These are phyloP conservation scores for Brachionus manjavacas DNA, from an alignment of 1,140 invertebrate species.

Conservation along the genomic window DNA sequence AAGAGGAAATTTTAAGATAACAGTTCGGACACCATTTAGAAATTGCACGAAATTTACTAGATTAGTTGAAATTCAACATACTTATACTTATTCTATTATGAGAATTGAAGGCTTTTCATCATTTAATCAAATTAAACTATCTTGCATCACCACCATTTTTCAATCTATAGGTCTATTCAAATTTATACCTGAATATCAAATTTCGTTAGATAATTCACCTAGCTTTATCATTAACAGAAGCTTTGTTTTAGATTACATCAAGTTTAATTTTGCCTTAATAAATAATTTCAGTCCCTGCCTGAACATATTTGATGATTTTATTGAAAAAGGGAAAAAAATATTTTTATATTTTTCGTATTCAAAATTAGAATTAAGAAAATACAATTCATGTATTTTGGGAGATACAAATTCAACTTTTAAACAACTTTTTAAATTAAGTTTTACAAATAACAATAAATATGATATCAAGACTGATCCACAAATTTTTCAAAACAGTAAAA, in stretches of 20 bases:
- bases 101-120: neutral
- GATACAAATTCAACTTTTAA: neutral
- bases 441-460: neutral
- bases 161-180: neutral
- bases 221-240: neutral
- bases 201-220: neutral
- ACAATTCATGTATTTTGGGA: neutral
- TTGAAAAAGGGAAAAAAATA: neutral
- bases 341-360: neutral
- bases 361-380: neutral
- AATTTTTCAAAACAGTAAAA: neutral
- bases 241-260: neutral
- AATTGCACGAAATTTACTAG: neutral
- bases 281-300: neutral
- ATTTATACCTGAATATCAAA: neutral
- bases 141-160: neutral
- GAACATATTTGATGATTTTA: neutral
- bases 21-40: neutral
- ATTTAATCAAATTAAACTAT: neutral
- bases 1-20: neutral
- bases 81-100: neutral
- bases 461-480: neutral
- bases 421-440: neutral
- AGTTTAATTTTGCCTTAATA: neutral
- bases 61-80: neutral